These are phyloP conservation scores for Drosophila melanica DNA, from an alignment of 1,140 invertebrate genomes.

Conservation along the genomic window DNA sequence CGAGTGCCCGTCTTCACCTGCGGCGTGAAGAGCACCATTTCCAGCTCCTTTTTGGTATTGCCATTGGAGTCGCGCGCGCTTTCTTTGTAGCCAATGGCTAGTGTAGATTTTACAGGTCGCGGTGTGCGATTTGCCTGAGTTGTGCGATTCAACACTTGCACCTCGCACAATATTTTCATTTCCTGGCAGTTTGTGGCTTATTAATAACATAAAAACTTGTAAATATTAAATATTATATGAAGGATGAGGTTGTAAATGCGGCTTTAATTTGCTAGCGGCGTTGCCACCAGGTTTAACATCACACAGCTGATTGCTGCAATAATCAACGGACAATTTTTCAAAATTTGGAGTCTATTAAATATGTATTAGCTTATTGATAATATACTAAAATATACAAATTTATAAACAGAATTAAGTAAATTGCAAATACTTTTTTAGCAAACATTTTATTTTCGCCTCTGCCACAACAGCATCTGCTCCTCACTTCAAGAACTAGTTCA, in stretches of 20 bases:
- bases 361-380: no score
- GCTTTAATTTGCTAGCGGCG: not conserved
- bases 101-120: constrained; percentile 85
- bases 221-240: not conserved
- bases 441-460: not conserved
- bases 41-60: constrained; percentile 84
- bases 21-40: constrained; percentile 87
- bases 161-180: constrained; percentile 89
- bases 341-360: not conserved
- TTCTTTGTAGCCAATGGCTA: constrained; percentile 87
- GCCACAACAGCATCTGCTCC: not conserved
- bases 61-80: constrained; percentile 61
- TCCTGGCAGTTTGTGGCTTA: not conserved
- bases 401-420: no score
- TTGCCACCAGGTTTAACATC: constrained; percentile 8
- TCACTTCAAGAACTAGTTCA: constrained; percentile 19
- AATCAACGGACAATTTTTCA: constrained; percentile 3
- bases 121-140: constrained; percentile 83
- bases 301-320: constrained; percentile 3
- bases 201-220: not conserved
- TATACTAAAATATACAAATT: no score
- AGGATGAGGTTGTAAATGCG: constrained; percentile 23
- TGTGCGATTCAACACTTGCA: constrained; percentile 87
- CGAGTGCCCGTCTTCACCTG: constrained; percentile 88
- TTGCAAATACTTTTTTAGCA: no score